Evolutionary conservation across 2,113 vertebrate genomes (phyloP).

Genomic region (Lutjanus erythropterus): DNA sequence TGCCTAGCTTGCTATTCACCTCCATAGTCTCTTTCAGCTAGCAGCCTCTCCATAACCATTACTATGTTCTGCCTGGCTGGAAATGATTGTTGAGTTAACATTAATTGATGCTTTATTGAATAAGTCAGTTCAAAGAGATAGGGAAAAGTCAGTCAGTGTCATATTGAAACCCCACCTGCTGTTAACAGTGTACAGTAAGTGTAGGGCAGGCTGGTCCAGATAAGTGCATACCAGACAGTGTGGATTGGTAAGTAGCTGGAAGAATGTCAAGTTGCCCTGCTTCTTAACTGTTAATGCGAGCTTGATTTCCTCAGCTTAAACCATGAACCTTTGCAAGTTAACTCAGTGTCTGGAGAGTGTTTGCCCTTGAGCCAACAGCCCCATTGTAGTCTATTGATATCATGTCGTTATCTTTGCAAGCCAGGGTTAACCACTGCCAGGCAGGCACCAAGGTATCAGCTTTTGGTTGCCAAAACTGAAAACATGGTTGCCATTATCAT

Average conservation of each 20-base stretch:
- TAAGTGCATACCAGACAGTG: conserved; percentile 42
- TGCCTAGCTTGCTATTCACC: conserved; percentile 1
- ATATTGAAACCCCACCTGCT: not conserved
- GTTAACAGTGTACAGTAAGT: not conserved
- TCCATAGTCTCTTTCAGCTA: not conserved
- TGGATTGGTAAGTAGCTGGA: conserved; percentile 39
- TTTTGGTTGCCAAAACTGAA: too few species aligned
- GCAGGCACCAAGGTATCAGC: too few species aligned
- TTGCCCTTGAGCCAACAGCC: not conserved
- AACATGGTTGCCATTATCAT: too few species aligned
- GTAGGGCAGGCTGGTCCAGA: not conserved
- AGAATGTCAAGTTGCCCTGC: conserved; percentile 22
- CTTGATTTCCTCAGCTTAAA: conserved; percentile 23
- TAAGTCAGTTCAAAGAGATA: not conserved
- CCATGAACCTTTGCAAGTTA: not conserved
- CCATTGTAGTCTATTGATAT: not conserved
- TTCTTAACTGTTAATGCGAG: conserved; percentile 42
- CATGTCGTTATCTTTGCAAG: not conserved
- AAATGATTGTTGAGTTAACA: not conserved
- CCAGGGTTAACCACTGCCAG: too few species aligned
- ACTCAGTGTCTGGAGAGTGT: not conserved
- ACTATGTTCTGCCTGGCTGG: not conserved
- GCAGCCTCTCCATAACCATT: not conserved
- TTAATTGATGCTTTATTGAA: not conserved
- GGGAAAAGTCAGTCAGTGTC: not conserved